A percentile compares a stretch with the other conserved stretches of the same genome.
phyloP scores from a whole-genome alignment of 2,888 invertebrate species.

The Acrocyrtus sp. region DNA sequence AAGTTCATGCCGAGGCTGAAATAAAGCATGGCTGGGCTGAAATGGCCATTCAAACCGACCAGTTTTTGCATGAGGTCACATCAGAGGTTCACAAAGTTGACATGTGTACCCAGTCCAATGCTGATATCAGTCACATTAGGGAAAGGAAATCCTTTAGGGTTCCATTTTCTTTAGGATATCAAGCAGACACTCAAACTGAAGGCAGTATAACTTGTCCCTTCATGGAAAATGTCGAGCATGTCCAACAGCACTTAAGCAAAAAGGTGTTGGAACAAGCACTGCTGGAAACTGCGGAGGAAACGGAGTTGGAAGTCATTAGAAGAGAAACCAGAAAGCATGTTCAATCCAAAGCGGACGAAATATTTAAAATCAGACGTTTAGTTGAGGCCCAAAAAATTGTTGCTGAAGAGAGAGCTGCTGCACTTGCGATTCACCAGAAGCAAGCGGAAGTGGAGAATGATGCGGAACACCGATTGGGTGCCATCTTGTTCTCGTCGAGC shows the following conservation, averaged over 20 bases:
- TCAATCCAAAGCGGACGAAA: slow-evolving; percentile 82
- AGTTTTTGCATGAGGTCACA: slow-evolving; percentile 54
- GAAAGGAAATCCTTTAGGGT: too few species aligned
- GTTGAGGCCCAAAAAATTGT: slow-evolving; percentile 75
- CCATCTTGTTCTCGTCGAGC: slow-evolving; percentile 83
- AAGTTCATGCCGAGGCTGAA: slow-evolving; percentile 12
- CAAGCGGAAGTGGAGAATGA: slow-evolving; percentile 75
- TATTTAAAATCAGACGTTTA: slow-evolving; percentile 81
- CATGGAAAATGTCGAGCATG: slow-evolving; percentile 88
- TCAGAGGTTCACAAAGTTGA: slow-evolving; percentile 72
- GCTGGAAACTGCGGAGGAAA: slow-evolving; percentile 91
- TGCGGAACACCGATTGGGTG: slow-evolving; percentile 81
- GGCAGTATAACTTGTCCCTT: slow-evolving; percentile 68
- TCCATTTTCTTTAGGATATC: too few species aligned
- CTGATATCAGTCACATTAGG: too few species aligned
- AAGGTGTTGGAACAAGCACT: slow-evolving; percentile 90
- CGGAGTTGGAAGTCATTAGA: slow-evolving; percentile 83
- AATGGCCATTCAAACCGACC: slow-evolving; percentile 48
- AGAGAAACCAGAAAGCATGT: slow-evolving; percentile 80
- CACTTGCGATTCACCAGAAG: slow-evolving; percentile 77
- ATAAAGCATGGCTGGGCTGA: slow-evolving; percentile 22
- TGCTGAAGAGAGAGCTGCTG: slow-evolving; percentile 62
- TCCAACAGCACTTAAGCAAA: slow-evolving; percentile 66
- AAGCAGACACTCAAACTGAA: slow-evolving; percentile 34
- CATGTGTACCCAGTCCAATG: slow-evolving; percentile 87